These are phyloP conservation scores for Spondyliosoma cantharus DNA, from an alignment of 2,797 vertebrate species.

Conservation along the genomic window DNA sequence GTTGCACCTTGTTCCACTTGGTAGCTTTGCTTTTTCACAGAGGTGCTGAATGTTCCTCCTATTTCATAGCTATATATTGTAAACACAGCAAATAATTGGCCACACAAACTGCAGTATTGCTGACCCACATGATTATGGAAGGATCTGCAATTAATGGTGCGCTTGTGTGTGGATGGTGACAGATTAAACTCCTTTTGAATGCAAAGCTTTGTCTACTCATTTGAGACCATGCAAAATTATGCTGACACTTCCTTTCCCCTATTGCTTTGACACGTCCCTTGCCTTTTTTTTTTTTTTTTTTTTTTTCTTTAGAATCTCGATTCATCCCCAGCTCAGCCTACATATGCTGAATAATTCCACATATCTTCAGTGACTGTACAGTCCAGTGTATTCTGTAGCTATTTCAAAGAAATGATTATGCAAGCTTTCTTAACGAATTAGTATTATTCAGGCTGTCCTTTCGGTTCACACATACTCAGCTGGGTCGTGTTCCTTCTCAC, in stretches of 20 bases:
- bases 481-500: slow-evolving; percentile 22
- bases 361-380: not conserved
- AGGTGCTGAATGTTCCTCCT: slow-evolving; percentile 15
- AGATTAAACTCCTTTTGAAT: slow-evolving; percentile 51
- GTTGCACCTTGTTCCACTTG: slow-evolving; percentile 17
- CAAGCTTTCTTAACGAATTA: not conserved
- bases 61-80: slow-evolving; percentile 12
- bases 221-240: slow-evolving; percentile 28
- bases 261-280: slow-evolving; percentile 19
- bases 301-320: slow-evolving; percentile 17
- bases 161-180: slow-evolving; percentile 23
- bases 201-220: slow-evolving; percentile 36
- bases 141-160: slow-evolving; percentile 36
- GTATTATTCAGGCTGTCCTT: slow-evolving; percentile 16
- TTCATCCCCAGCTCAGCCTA: slow-evolving; percentile 3
- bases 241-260: slow-evolving; percentile 35
- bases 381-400: not conserved
- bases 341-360: slow-evolving; percentile 27
- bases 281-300: slow-evolving; percentile 19
- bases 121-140: slow-evolving; percentile 26
- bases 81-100: no score
- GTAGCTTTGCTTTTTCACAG: slow-evolving; percentile 14
- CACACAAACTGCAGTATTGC: slow-evolving; percentile 10
- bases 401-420: not conserved
- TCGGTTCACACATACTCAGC: slow-evolving; percentile 25